These are phyloP conservation scores for Torymus texanus DNA, from an alignment of 2,888 invertebrate species.

Conservation along the genomic window DNA sequence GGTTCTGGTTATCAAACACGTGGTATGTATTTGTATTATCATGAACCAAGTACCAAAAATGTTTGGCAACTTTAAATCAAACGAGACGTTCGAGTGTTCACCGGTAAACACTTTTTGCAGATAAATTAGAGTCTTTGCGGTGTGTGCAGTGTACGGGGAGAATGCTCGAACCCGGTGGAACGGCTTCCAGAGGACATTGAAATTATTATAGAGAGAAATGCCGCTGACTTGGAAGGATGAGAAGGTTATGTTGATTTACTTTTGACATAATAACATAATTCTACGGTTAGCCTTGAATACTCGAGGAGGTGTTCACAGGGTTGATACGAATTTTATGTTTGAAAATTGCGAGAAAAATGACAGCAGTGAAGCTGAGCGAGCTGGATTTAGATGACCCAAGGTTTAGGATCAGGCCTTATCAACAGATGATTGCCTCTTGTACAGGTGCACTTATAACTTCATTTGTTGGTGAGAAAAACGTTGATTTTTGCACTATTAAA, in stretches of 20 bases:
- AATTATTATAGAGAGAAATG: constrained; percentile 25
- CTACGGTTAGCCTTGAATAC: background rate
- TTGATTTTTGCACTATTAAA: background rate
- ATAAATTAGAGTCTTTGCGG: background rate
- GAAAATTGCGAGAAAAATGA: constrained; percentile 51
- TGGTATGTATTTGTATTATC: constrained; percentile 34
- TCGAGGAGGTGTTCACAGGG: too few relatives aligned
- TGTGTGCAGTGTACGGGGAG: background rate
- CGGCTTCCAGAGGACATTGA: background rate
- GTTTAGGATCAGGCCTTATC: constrained; percentile 85
- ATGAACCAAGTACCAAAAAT: constrained; percentile 12
- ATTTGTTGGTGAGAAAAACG: constrained; percentile 81
- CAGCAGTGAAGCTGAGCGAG: constrained; percentile 53
- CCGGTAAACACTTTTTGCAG: background rate
- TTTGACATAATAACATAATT: constrained; percentile 29
- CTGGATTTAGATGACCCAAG: constrained; percentile 82
- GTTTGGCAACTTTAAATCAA: constrained; percentile 20
- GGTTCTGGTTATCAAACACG: constrained; percentile 21
- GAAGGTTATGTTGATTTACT: constrained; percentile 44
- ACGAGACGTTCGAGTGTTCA: background rate
- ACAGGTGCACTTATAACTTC: constrained; percentile 94
- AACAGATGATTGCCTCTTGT: constrained; percentile 91
- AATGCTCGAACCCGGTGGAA: background rate
- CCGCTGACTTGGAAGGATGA: constrained; percentile 14
- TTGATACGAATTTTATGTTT: background rate